Evolutionary conservation across 2,888 invertebrate species (phyloP).

Genomic region (Netelia virgata): DNA sequence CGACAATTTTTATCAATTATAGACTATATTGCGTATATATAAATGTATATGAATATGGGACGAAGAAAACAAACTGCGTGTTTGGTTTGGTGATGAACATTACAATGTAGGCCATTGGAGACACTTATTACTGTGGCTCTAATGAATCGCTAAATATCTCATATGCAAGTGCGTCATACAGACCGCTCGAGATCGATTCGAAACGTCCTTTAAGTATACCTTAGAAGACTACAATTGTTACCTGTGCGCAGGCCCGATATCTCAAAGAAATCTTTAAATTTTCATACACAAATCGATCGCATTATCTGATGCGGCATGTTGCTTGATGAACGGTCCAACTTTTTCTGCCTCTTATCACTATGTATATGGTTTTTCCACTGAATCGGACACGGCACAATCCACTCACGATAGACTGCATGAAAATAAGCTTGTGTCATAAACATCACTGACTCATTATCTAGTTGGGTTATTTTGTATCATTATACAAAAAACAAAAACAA

Average conservation of each 20-base stretch:
- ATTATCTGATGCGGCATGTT: too few relatives aligned
- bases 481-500: not conserved
- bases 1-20: not conserved
- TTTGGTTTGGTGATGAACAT: not conserved
- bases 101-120: constrained; percentile 41
- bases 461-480: not conserved
- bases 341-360: not conserved
- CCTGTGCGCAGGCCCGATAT: constrained; percentile 27
- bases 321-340: not conserved
- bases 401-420: not conserved
- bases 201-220: constrained; percentile 1
- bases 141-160: constrained; percentile 47
- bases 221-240: constrained; percentile 7
- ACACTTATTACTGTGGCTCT: constrained; percentile 52
- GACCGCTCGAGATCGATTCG: constrained; percentile 7
- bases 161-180: not conserved
- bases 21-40: too few relatives aligned
- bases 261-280: constrained; percentile 51
- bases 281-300: constrained; percentile 21
- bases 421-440: not conserved
- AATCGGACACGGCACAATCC: not conserved
- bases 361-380: not conserved
- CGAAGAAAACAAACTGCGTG: too few relatives aligned
- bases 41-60: too few relatives aligned
- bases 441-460: not conserved